Base-by-base conservation (phyloP, 2,888 invertebrate species). In the Nesidiocoris tenuis region DNA sequence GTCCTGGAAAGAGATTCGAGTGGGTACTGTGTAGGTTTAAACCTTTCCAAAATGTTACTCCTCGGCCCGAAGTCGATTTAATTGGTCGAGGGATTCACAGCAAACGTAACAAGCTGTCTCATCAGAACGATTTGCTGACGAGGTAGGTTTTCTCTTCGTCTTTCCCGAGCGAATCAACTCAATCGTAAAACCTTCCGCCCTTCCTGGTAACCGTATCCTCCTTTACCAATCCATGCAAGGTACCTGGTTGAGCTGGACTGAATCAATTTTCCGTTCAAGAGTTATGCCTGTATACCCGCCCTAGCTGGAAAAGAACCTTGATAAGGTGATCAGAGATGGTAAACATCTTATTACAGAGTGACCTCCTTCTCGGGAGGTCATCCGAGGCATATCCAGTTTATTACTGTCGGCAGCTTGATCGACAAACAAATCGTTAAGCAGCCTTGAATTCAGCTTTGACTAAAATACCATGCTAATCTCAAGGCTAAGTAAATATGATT, bases 11-110 rank as follows among this genome's bases (percentile, higher is more conserved):
- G 39, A 12, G 39, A 39, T 12, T 39, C 39, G 39, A 39, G n/a
- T n/a, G n/a, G n/a, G n/a, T n/a, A n/a, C n/a, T n/a, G n/a, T n/a
- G n/a, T n/a, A n/a, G n/a, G n/a, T n/a, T n/a, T n/a, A n/a, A n/a
- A 7, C 39, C 39, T 12, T 39, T 39, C 39, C 12, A 39, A 39
- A 39, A 39, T 39, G 39, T 39, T 39, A 39, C 12, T 12, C 12
- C 39, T 7, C 12, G 12, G 39, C 39, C 12, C 12, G 39, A 39
- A 39, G 39, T 22, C 56, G 67, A 67, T 55, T 56, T 67, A 67
- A 67, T 67, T 67, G 67, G 67, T 21, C 16, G 16, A 67, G 67
- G 67, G 18, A 55, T 67, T 56, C 56, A 67, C 67, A 21, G 67
- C 18, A 67, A 67, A 22, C 67, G 21, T 67, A 67, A 67, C 67